phyloP scores from a whole-genome alignment of 2,113 vertebrate genomes.

The Pipa parva region DNA sequence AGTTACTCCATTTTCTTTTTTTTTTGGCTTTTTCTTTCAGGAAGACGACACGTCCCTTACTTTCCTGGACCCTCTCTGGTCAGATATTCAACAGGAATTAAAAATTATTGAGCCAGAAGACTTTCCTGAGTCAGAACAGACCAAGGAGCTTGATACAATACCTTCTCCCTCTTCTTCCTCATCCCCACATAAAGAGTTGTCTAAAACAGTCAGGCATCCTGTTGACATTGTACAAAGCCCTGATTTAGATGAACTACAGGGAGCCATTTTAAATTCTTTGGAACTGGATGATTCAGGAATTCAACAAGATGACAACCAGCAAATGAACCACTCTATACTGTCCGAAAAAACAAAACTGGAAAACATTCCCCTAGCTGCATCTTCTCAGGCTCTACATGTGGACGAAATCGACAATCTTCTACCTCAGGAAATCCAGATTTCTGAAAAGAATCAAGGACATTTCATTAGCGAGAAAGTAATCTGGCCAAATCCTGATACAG shows the following conservation, averaged over 20 bases:
- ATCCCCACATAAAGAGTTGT: slow-evolving; percentile 1
- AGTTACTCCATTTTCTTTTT: neutral
- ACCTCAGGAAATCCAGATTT: slow-evolving; percentile 45
- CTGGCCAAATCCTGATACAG: slow-evolving; percentile 19
- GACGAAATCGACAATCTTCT: slow-evolving; percentile 35
- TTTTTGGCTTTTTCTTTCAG: neutral
- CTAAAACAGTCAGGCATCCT: no score
- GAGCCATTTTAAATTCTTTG: neutral
- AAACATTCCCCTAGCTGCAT: slow-evolving; percentile 1
- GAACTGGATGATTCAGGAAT: neutral
- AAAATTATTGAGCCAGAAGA: slow-evolving; percentile 81
- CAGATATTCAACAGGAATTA: slow-evolving; percentile 75
- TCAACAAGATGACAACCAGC: neutral
- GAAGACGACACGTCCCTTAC: slow-evolving; percentile 14
- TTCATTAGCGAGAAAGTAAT: slow-evolving; percentile 36
- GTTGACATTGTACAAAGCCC: slow-evolving; percentile 17
- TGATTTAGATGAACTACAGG: neutral
- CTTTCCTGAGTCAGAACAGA: slow-evolving; percentile 45
- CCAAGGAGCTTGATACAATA: slow-evolving; percentile 1
- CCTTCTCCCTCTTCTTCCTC: slow-evolving; percentile 1
- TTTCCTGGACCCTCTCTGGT: slow-evolving; percentile 62
- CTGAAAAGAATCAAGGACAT: slow-evolving; percentile 18
- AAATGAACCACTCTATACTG: slow-evolving; percentile 17
- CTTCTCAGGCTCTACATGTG: neutral
- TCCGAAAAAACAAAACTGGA: slow-evolving; percentile 35